Evolutionary conservation across 1,140 invertebrate species (phyloP), one percentile per base, ranked within the genome.

Genomic region (Aporrectodea caliginosa): DNA sequence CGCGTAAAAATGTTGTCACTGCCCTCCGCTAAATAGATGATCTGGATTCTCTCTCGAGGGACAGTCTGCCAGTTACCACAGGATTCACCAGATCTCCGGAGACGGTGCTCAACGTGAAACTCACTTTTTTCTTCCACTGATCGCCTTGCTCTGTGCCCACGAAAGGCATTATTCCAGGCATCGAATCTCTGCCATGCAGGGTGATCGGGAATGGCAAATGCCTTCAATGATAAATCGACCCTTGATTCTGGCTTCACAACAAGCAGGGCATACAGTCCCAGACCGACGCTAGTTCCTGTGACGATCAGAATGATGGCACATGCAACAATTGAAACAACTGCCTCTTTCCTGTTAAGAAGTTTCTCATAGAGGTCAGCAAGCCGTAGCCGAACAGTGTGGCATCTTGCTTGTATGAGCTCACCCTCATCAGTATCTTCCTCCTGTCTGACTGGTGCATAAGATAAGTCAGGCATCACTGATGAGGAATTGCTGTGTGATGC

Each of bases 151-250:
- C 80, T 16, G 12, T 12, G 78, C 69, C 16, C 33, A 33, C 12
- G 68, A 22, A 12, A 27, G 0, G 84, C 85, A 12, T 81, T 22
- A 30, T 80, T 81, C 27, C 85, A 78, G 14, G 84, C 83, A 27
- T 84, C 83, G 80, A 79, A 84, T 73, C 83, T 78, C 22, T 81
- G 34, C 30, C 84, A 85, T 16, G 83, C 84, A 71, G 82, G 68
- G 79, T 86, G 85, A 76, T 86, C 83, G 34, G 85, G 85, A 77
- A 86, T 86, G 72, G 82, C 82, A 76, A 86, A 86, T 30, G 85
- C 82, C 70, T 83, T 78, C 35, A 85, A 81, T 16, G 85, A 86
- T 72, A 85, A 85, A 74, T 86, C 85, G 34, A 86, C 84, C n/a
- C 83, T 81, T 6, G 81, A 81, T 16, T 77, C 73, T 14, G 84